Evolutionary conservation across 2,888 invertebrate species (phyloP).

Genomic region (Orthosia gracilis): DNA sequence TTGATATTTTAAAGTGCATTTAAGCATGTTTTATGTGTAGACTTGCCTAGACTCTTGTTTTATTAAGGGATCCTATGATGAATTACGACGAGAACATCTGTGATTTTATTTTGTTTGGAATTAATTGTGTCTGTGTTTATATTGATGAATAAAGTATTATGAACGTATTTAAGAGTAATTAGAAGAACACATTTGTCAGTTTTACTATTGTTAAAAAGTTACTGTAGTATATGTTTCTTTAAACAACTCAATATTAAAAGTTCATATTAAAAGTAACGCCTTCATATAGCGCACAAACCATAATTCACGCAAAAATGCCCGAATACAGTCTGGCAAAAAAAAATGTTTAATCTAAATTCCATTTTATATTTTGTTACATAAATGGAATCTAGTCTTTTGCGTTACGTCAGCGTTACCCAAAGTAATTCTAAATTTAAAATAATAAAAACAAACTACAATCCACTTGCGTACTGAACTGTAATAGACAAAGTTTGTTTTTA

Average conservation of each 20-base stretch:
- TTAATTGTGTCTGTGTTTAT: background rate
- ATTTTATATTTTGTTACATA: slow-evolving; percentile 38
- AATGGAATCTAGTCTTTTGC: slow-evolving; percentile 16
- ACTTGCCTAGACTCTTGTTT: slow-evolving; percentile 25
- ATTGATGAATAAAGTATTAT: background rate
- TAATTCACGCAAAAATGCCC: background rate
- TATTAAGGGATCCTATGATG: slow-evolving; percentile 10
- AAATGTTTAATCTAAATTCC: slow-evolving; percentile 3
- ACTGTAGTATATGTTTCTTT: too few relatives aligned
- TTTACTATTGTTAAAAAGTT: background rate
- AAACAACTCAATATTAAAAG: background rate
- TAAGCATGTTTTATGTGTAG: slow-evolving; percentile 28
- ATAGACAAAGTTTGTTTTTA: slow-evolving; percentile 29
- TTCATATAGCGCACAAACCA: background rate
- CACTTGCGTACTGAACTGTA: slow-evolving; percentile 64
- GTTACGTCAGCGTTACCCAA: slow-evolving; percentile 58
- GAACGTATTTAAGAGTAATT: background rate
- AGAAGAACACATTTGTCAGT: background rate
- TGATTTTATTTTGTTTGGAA: background rate
- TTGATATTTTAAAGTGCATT: slow-evolving; percentile 56
- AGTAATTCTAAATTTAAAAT: slow-evolving; percentile 33
- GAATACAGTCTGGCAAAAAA: slow-evolving; percentile 29
- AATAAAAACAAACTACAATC: slow-evolving; percentile 35
- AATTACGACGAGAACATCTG: background rate
- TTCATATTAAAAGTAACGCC: background rate